These are phyloP conservation scores for Lepidurus apus DNA, from an alignment of 1,140 invertebrate genomes.

Conservation along the genomic window DNA sequence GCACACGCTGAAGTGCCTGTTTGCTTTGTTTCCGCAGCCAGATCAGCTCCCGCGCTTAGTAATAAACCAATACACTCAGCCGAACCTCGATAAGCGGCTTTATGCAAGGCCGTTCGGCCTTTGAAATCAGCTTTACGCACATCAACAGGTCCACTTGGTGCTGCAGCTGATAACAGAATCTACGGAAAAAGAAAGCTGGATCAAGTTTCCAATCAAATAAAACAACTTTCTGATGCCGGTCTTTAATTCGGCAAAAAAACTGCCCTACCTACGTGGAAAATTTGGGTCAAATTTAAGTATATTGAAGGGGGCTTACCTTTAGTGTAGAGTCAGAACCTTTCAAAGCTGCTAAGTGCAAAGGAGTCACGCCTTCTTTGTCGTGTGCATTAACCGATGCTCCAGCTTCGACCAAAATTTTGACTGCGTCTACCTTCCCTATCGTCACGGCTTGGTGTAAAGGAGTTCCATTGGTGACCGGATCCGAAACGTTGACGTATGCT, in stretches of 20 bases:
- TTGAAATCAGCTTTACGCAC: slow-evolving; percentile 43
- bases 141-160: not conserved
- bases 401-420: slow-evolving; percentile 50
- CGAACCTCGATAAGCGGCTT: slow-evolving; percentile 48
- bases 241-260: not conserved
- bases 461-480: slow-evolving; percentile 43
- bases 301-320: slow-evolving; percentile 39
- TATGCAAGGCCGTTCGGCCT: slow-evolving; percentile 51
- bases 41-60: slow-evolving; percentile 46
- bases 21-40: slow-evolving; percentile 45
- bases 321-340: slow-evolving; percentile 45
- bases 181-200: not conserved
- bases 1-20: slow-evolving; percentile 42
- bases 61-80: slow-evolving; percentile 48
- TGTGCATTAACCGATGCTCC: slow-evolving; percentile 51
- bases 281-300: not conserved
- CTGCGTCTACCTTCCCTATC: slow-evolving; percentile 50
- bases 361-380: slow-evolving; percentile 53
- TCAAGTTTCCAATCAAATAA: not conserved
- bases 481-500: slow-evolving; percentile 39
- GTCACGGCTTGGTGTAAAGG: slow-evolving; percentile 57
- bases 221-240: not conserved
- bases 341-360: slow-evolving; percentile 55
- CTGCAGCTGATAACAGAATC: slow-evolving; percentile 4
- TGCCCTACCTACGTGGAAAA: not conserved